Percentiles rank a stretch among this genome's conserved stretches.
Evolutionary conservation across 2,113 vertebrate species (phyloP).

Genomic region (Stomatorhinus ivindoensis): DNA sequence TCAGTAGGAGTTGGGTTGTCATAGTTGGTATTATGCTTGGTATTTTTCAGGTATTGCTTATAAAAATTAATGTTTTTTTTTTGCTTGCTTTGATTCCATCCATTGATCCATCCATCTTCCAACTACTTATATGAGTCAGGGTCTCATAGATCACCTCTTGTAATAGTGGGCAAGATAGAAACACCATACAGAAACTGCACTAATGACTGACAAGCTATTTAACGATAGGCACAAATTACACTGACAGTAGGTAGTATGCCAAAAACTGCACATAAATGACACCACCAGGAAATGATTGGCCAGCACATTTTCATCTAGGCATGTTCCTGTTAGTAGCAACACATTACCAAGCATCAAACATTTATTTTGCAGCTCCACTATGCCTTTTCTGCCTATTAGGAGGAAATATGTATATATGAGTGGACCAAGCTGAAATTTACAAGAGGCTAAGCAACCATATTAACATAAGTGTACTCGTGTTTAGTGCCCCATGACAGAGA

Average conservation of each 20-base stretch:
- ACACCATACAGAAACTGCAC: neutral
- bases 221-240: conserved; percentile 11
- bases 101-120: neutral
- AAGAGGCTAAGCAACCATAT: neutral
- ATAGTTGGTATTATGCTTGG: no score
- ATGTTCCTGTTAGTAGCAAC: neutral
- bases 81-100: neutral
- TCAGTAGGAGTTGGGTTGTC: no score
- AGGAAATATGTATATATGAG: neutral
- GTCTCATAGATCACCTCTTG: neutral
- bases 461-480: neutral
- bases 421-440: neutral
- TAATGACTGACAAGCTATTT: neutral
- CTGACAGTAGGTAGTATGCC: neutral
- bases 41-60: no score
- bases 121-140: neutral
- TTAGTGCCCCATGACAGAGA: neutral
- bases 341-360: neutral
- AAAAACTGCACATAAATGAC: neutral
- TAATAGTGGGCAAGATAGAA: neutral
- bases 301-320: neutral
- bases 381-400: neutral
- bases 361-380: neutral
- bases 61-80: neutral
- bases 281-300: neutral